Percentiles rank a stretch among this genome's conserved stretches.
Conservation (phyloP, 1,140 invertebrate species). For the Sitophilus oryzae region DNA sequence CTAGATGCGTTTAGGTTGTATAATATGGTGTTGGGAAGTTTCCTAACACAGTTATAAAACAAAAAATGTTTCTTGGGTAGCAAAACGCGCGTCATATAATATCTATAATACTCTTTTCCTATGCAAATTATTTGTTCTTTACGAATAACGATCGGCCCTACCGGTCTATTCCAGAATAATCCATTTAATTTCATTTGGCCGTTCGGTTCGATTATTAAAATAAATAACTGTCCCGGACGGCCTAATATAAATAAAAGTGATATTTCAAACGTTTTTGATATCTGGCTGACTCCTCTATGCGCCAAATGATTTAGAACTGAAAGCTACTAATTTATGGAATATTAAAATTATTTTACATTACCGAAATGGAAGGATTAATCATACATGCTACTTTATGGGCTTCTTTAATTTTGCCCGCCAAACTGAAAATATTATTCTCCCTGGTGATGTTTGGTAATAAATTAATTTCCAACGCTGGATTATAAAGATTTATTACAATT, state of each 20-base stretch:
- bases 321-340: conserved; percentile 21
- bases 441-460: no score
- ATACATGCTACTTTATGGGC: conserved; percentile 6
- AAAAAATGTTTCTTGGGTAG: no score
- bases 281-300: conserved; percentile 16
- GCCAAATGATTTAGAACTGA: conserved; percentile 14
- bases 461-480: no score
- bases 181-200: conserved; percentile 8
- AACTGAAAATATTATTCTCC: no score
- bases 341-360: conserved; percentile 25
- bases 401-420: conserved; percentile 15
- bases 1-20: no score
- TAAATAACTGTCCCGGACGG: conserved; percentile 5
- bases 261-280: conserved; percentile 23
- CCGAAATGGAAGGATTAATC: conserved; percentile 22
- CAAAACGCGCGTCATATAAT: not conserved
- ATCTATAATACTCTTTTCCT: not conserved
- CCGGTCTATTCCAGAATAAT: conserved; percentile 1
- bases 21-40: no score
- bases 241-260: conserved; percentile 20
- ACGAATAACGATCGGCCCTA: not conserved
- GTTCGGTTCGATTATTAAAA: conserved; percentile 2
- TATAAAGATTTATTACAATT: no score
- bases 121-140: no score
- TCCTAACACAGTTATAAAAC: no score